Evolutionary conservation across 2,797 vertebrate genomes (phyloP).

Genomic region (Leptoclinus maculatus): DNA sequence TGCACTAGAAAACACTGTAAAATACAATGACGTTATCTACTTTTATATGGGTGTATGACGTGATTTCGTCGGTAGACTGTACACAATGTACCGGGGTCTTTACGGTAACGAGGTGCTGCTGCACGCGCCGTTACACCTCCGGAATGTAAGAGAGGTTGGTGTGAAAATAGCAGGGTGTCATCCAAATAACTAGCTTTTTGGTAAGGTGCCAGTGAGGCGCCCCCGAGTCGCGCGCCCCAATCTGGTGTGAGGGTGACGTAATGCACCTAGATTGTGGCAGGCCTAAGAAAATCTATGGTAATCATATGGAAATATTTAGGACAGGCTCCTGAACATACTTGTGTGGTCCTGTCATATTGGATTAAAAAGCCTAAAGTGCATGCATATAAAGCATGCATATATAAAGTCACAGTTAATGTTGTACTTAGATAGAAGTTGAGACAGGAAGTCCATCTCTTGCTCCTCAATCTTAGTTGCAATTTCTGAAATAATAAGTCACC

Average conservation of each 20-base stretch:
- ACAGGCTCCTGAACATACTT: not conserved
- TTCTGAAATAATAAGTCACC: not conserved
- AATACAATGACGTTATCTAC: not conserved
- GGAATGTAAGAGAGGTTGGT: conserved; percentile 46
- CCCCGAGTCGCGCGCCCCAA: conserved; percentile 26
- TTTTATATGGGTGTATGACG: not conserved
- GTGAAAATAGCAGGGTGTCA: conserved; percentile 25
- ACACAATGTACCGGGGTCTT: conserved; percentile 56
- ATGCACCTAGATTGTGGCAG: conserved; percentile 41
- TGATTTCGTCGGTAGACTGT: not conserved
- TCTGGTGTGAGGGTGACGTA: conserved; percentile 61
- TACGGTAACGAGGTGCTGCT: conserved; percentile 55
- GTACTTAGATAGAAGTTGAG: conserved; percentile 2
- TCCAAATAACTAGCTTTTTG: conserved; percentile 12
- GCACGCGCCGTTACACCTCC: conserved; percentile 50
- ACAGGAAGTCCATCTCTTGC: not conserved
- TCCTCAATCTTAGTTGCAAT: not conserved
- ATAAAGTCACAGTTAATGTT: not conserved
- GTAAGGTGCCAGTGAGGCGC: conserved; percentile 16
- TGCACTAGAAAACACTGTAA: not conserved
- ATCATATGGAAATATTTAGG: conserved; percentile 4
- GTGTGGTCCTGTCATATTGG: not conserved
- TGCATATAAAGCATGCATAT: not conserved
- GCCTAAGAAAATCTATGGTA: conserved; percentile 1
- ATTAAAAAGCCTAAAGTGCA: not conserved